A percentile compares a stretch with the other conserved stretches of the same genome.
Evolutionary conservation across 2,113 vertebrate genomes (phyloP).

Genomic region (Pomatostomus ruficeps): DNA sequence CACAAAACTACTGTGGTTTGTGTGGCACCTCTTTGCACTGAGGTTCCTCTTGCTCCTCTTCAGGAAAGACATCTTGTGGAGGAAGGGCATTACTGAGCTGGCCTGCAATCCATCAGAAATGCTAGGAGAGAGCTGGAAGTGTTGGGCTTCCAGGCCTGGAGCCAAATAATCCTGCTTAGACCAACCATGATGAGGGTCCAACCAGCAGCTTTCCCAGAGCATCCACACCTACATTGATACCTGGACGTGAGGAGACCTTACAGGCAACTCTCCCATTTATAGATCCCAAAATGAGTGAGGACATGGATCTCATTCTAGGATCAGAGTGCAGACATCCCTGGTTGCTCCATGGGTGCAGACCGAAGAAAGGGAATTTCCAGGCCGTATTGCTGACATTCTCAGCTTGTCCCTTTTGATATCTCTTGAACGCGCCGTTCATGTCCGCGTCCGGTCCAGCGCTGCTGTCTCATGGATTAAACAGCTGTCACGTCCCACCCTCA

Average conservation of each 20-base stretch:
- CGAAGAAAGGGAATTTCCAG: conserved; percentile 16
- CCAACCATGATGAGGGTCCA: neutral
- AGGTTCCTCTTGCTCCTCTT: neutral
- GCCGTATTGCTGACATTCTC: rapidly evolving
- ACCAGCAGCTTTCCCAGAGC: neutral
- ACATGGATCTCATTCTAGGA: neutral
- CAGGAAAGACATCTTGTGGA: neutral
- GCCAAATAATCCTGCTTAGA: neutral
- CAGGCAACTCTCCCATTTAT: neutral
- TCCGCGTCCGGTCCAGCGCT: neutral
- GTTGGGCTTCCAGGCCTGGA: neutral
- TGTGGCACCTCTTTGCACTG: neutral
- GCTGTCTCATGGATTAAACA: conserved; percentile 18
- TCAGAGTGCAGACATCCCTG: neutral
- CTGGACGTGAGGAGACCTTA: neutral
- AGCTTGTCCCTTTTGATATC: neutral
- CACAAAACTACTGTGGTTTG: neutral
- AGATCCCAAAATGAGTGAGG: neutral
- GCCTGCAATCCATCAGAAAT: neutral
- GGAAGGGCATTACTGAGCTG: neutral
- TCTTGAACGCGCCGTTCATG: neutral
- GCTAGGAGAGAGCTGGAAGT: neutral
- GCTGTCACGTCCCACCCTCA: conserved; percentile 45
- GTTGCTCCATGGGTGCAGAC: neutral
- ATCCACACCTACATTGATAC: neutral